Conservation (phyloP, 1,140 invertebrate genomes). For the Drosophila pachea region DNA sequence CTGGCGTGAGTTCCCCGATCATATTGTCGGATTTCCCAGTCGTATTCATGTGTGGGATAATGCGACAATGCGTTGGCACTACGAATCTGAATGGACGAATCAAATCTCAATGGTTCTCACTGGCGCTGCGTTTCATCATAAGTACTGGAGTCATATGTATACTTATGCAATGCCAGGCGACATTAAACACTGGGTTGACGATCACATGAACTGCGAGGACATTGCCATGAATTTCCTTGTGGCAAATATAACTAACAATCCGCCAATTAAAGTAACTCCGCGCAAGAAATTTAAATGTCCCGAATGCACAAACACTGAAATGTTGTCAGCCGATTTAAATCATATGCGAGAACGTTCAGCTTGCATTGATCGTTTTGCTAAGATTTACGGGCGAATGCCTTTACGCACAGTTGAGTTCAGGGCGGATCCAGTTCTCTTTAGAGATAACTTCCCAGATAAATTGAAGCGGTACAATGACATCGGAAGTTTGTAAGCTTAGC, state of each 20-base stretch:
- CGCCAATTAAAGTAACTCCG: slow-evolving; percentile 97
- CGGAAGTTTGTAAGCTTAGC: slow-evolving; percentile 84
- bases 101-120: slow-evolving; percentile 95
- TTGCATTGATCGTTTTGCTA: slow-evolving; percentile 93
- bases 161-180: slow-evolving; percentile 89
- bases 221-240: slow-evolving; percentile 97
- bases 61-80: slow-evolving; percentile 89
- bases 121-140: slow-evolving; percentile 95
- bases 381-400: slow-evolving; percentile 92
- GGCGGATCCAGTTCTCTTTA: slow-evolving; percentile 96
- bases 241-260: slow-evolving; percentile 93
- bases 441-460: slow-evolving; percentile 92
- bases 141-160: slow-evolving; percentile 95
- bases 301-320: slow-evolving; percentile 95
- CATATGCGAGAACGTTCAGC: slow-evolving; percentile 96
- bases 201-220: slow-evolving; percentile 96
- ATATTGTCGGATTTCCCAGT: slow-evolving; percentile 95
- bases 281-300: slow-evolving; percentile 99
- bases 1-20: slow-evolving; percentile 95
- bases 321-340: slow-evolving; percentile 93
- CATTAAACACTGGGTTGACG: slow-evolving; percentile 91
- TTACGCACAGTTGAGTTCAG: slow-evolving; percentile 93
- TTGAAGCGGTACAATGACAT: slow-evolving; percentile 94
- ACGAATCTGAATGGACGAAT: slow-evolving; percentile 97
- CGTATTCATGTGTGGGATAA: slow-evolving; percentile 95